Base-by-base conservation (phyloP, 2,113 vertebrate genomes). In the Gorilla gorilla region DNA sequence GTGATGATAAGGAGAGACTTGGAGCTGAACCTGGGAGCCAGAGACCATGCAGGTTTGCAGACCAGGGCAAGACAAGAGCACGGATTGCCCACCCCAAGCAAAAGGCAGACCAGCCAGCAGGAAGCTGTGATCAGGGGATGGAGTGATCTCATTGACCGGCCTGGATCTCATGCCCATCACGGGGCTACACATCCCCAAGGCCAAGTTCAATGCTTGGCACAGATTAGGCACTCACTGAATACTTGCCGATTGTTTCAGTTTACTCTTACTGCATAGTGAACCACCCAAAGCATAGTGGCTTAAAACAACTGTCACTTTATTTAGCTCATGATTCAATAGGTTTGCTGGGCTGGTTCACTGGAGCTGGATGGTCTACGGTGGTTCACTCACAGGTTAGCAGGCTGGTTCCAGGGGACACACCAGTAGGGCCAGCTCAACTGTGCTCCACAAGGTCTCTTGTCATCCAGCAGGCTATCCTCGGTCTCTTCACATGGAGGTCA, bases 361-460 rank as follows among this genome's bases (percentile, higher is more conserved):
- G 88, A 16, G 35, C 4, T 0, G 40, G 38, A 27, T 8, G 59
- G 61, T 10, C 88, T 13, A 25, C 23, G 35, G 48, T 18, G 13
- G n/a, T 38, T 59, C 11, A 43, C 16, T 2, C 20, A 38, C 5
- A 2, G 8, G n/a, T 17, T 4, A 20, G 48, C 50, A 23, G 25
- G 43, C n/a, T 76, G 55, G 52, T 45, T 61, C n/a, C 43, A 59
- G 35, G 38, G 17, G 61, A 30, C 61, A 11, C 75, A 38, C 12
- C 4, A 30, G 43, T 22, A 3, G 2, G 68, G 14, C 23, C 81
- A 22, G 81, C 22, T n/a, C 76, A 27, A 2, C 8, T 18, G 8
- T 38, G 43, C 40, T 70, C 57, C n/a, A 10, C 5, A 0, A 0
- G 32, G 8, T 43, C n/a, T 73, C 38, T 52, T 3, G 3, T 66